Base-by-base conservation (phyloP, 2,888 invertebrate species). In the Zelleria hepariella region DNA sequence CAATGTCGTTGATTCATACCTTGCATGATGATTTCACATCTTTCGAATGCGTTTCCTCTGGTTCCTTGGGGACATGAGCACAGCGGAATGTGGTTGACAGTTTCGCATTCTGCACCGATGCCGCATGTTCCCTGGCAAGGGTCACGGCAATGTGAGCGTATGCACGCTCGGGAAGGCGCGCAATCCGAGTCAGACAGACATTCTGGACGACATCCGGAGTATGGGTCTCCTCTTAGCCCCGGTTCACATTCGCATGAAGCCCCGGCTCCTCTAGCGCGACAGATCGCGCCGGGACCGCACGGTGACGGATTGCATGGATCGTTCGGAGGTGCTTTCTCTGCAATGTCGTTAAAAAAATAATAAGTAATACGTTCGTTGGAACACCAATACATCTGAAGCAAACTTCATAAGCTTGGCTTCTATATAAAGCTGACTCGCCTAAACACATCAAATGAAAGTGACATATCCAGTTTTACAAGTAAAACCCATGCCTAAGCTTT, bases 181-280 rank as follows among this genome's bases (percentile, higher is more conserved):
- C 97, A 97, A 68, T 97, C 96, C n/a, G 94, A 93, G 73, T 96
- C 96, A 59, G 94, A 93, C 2, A 96, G 89, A 77, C 97, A 97
- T 78, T 96, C 97, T 0, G 96, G 96, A 65, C 94, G 90, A 71
- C 94, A 94, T 52, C 91, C 92, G 63, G 93, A 91, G 73, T 94
- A 93, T 0, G 95, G 94, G 77, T 94, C 94, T 23, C 95, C 95
- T 64, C 91, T 91, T 67, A 94, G 92, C 61, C 93, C 93, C 32
- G 91, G 90, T 60, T 93, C 82, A 78, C 95, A 96, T 59, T 91
- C 90, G 71, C 96, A 96, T 58, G 91, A 90, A 0, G 95, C 94
- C 3, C 91, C 90, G 18, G 90, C 90, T 63, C 94, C 94, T 61
- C 92, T 89, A 0, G 93, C 90, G 60, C 92, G 91, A 74, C 97